Percentiles rank a stretch among this genome's conserved stretches.
Conservation (phyloP, 53 echinoderm and acorn worm species). For the Paelopatides confundens region DNA sequence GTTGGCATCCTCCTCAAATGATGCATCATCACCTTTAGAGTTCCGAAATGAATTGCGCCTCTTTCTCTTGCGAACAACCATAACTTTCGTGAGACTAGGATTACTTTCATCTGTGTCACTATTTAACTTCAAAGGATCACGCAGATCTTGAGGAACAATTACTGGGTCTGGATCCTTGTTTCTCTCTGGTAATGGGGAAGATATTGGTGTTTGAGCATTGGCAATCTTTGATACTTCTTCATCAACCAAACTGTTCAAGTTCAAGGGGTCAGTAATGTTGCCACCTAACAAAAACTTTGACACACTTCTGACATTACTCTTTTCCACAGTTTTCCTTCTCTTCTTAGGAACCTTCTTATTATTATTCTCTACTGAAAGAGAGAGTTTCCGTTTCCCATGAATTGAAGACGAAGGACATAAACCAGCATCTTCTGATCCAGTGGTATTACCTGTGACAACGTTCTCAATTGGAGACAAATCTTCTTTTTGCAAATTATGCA, state of each 20-base stretch:
- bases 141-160: conserved; percentile 85
- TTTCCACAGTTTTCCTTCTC: conserved; percentile 82
- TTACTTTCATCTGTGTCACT: conserved; percentile 63
- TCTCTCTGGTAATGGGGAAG: conserved; percentile 80
- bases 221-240: conserved; percentile 76
- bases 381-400: conserved; percentile 47
- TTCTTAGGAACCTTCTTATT: conserved; percentile 60
- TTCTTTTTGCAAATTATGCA: neutral
- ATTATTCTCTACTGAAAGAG: conserved; percentile 26
- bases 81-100: conserved; percentile 68
- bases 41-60: conserved; percentile 60
- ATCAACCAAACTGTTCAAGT: conserved; percentile 90
- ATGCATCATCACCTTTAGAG: neutral
- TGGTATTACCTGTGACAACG: neutral
- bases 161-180: conserved; percentile 96
- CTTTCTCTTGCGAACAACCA: conserved; percentile 72
- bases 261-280: conserved; percentile 82
- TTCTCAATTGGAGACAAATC: neutral
- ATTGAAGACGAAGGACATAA: neutral
- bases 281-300: conserved; percentile 91
- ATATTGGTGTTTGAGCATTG: conserved; percentile 80
- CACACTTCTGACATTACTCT: conserved; percentile 50
- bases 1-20: neutral
- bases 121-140: conserved; percentile 93
- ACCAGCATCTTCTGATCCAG: neutral